Percentiles rank a stretch among this genome's conserved stretches.
These are phyloP conservation scores for Podocnemis expansa DNA, from an alignment of 2,113 vertebrate genomes.

Conservation along the genomic window DNA sequence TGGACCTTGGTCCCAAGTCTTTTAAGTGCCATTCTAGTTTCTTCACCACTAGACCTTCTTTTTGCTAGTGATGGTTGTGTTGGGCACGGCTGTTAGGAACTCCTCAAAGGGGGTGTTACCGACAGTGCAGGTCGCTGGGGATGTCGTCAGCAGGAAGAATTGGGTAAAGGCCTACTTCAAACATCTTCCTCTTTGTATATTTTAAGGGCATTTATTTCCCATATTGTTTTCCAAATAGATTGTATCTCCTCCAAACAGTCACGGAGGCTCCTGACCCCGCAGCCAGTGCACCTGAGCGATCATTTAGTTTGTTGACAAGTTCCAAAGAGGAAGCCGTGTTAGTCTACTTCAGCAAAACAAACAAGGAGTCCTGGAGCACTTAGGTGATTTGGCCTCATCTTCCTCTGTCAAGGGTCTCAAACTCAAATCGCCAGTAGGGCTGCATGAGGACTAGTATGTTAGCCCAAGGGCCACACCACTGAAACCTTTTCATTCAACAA, in stretches of 20 bases:
- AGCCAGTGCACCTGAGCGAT: background rate
- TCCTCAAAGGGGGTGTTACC: background rate
- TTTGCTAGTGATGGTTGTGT: background rate
- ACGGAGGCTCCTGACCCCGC: too few relatives aligned
- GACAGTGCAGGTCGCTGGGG: background rate
- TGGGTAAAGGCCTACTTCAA: background rate
- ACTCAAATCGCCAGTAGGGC: too few relatives aligned
- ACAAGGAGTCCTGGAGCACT: too few relatives aligned
- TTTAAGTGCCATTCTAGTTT: accelerated
- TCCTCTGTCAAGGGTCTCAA: too few relatives aligned
- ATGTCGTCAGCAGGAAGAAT: background rate
- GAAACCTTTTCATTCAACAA: too few relatives aligned
- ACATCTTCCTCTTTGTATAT: background rate
- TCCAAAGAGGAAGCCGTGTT: too few relatives aligned
- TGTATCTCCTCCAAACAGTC: background rate
- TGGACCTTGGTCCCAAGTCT: background rate
- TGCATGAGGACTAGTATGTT: too few relatives aligned
- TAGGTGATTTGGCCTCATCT: too few relatives aligned
- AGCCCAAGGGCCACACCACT: too few relatives aligned
- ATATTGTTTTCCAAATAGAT: background rate
- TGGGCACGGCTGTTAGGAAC: background rate
- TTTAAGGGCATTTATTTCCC: background rate
- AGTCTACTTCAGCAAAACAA: too few relatives aligned
- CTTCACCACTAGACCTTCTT: background rate
- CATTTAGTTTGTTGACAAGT: too few relatives aligned